Evolutionary conservation across 2,113 vertebrate species (phyloP).

Genomic region (Heterocephalus glaber): DNA sequence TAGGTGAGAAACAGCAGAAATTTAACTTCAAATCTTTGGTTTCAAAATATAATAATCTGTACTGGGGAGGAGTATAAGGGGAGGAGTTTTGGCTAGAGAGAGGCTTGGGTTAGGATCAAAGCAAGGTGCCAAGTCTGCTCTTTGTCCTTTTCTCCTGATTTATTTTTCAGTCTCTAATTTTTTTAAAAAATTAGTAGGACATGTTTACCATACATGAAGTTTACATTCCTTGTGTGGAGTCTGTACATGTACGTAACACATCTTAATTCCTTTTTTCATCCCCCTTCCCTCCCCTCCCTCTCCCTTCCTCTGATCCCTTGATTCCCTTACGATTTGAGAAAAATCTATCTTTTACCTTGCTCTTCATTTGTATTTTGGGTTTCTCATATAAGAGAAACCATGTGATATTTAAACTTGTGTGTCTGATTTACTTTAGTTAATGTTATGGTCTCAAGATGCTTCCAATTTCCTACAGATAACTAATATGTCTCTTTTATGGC

Average conservation of each 20-base stretch:
- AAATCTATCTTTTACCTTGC: neutral
- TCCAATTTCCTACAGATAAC: neutral
- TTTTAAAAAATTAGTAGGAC: neutral
- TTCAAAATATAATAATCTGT: neutral
- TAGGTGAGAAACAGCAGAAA: neutral
- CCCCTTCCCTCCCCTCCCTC: neutral
- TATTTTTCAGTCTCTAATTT: neutral
- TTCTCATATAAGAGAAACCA: neutral
- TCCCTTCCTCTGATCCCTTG: neutral
- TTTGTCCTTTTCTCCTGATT: neutral
- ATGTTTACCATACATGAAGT: neutral
- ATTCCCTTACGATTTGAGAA: neutral
- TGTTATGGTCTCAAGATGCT: neutral
- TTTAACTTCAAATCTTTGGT: neutral
- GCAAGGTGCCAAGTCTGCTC: neutral
- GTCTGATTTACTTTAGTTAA: neutral
- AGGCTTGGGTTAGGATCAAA: neutral
- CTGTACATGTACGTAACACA: neutral
- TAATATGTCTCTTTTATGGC: neutral
- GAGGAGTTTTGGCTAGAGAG: neutral
- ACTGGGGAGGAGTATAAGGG: neutral
- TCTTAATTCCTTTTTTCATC: neutral
- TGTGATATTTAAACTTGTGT: neutral
- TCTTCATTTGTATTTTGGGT: neutral
- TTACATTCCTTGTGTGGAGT: neutral